Conservation (phyloP, 2,888 invertebrate genomes). For the Platycheirus albimanus region DNA sequence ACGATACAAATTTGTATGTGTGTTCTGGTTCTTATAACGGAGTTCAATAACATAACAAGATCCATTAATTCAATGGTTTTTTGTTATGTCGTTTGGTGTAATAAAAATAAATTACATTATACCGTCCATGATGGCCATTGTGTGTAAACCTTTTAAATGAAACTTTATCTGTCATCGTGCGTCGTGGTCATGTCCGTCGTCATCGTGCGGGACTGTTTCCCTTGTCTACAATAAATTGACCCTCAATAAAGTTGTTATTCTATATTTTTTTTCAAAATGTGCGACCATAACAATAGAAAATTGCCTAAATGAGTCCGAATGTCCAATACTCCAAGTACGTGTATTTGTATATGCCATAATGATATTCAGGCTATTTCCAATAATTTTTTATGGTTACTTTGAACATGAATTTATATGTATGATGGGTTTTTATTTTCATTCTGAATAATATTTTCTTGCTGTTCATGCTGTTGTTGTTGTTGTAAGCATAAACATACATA, state of each 20-base stretch:
- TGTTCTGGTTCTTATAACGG: background rate
- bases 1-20: background rate
- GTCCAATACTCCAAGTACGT: constrained; percentile 18
- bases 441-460: constrained; percentile 11
- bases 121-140: background rate
- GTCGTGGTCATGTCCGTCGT: no score
- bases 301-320: constrained; percentile 18
- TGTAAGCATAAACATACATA: constrained; percentile 43
- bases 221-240: constrained; percentile 45
- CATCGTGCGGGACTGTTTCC: background rate
- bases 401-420: constrained; percentile 33
- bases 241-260: constrained; percentile 44
- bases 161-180: constrained; percentile 36
- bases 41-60: background rate
- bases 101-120: constrained; percentile 27
- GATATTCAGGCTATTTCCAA: constrained; percentile 35
- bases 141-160: constrained; percentile 5
- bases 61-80: constrained; percentile 7
- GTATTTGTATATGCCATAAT: no score
- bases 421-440: constrained; percentile 35
- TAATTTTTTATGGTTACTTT: constrained; percentile 35
- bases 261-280: constrained; percentile 39
- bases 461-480: constrained; percentile 5
- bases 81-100: constrained; percentile 7
- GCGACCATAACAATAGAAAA: constrained; percentile 43